Evolutionary conservation across 2,888 invertebrate genomes (phyloP), one percentile per base, ranked within the genome.

Genomic region (Timema podura): DNA sequence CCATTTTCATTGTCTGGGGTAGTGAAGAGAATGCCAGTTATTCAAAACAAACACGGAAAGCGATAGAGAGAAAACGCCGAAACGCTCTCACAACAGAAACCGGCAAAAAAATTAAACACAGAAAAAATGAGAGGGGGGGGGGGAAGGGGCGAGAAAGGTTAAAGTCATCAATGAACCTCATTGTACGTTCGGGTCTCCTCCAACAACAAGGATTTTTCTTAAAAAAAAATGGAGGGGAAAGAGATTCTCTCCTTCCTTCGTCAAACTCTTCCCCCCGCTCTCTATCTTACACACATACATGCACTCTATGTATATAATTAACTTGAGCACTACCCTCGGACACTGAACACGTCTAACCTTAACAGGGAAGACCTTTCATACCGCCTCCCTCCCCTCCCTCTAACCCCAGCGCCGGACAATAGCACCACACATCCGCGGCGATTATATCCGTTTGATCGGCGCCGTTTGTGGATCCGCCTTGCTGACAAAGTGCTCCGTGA

Each of bases 1-100:
- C 70, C 70, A 70, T 70, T 70, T 70, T 70, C 70, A 70, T 70
- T 70, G 70, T 70, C 70, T 67, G 70, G 67, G 44, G 67, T 64
- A 30, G 30, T 30, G 30, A 30, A 66, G 16, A 70, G 70, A 70
- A 70, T 46, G 66, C 48, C 59, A 67, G 67, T 67, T 70, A 64
- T 67, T 70, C 65, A 70, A 61, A 70, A 70, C 64, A 70, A 70
- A 67, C 70, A 70, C 48, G 51, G 16, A 30, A 30, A 30, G 30
- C 30, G 30, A 30, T 30, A 16, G n/a, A 54, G 54, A 30, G 30
- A 30, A 30, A 30, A 30, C 30, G 30, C 30, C 30, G 30, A 30
- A 30, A 30, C 30, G 30, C 30, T 30, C 30, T 30, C 30, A 30
- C 30, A 30, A 30, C 30, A 30, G 30, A 30, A 30, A 30, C 30